Evolutionary conservation across 2,888 invertebrate genomes (phyloP).

Genomic region (Acrocera orbiculus): DNA sequence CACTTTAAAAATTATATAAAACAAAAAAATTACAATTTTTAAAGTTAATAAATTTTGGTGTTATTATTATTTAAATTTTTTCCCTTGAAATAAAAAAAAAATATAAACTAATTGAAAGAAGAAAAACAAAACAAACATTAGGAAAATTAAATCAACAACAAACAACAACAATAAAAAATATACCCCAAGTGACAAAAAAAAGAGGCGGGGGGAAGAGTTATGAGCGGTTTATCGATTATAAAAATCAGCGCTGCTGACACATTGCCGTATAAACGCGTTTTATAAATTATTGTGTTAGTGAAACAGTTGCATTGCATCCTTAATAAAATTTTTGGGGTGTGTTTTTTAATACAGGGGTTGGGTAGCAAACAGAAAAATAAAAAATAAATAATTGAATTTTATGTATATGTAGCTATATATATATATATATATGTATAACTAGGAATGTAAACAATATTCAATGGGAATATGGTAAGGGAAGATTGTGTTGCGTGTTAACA

Average conservation of each 20-base stretch:
- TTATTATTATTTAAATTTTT: conserved; percentile 24
- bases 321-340: conserved; percentile 4
- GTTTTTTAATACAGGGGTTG: too few species aligned
- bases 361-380: too few species aligned
- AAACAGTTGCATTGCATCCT: background rate
- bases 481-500: too few species aligned
- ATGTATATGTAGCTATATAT: too few species aligned
- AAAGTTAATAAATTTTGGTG: conserved; percentile 25
- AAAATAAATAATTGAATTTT: too few species aligned
- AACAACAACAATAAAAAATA: background rate
- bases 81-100: conserved; percentile 9
- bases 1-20: conserved; percentile 7
- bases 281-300: background rate
- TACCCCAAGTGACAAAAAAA: too few species aligned
- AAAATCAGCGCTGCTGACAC: conserved; percentile 1
- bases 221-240: conserved; percentile 2
- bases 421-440: too few species aligned
- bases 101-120: conserved; percentile 1
- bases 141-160: conserved; percentile 8
- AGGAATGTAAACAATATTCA: too few species aligned
- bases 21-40: conserved; percentile 7
- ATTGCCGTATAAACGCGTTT: conserved; percentile 1
- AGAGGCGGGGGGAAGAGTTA: too few species aligned
- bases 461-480: too few species aligned
- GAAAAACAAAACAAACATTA: background rate